A percentile compares a stretch with the other conserved stretches of the same genome.
phyloP scores from a whole-genome alignment of 2,888 invertebrate species.

The Harmothoe impar region DNA sequence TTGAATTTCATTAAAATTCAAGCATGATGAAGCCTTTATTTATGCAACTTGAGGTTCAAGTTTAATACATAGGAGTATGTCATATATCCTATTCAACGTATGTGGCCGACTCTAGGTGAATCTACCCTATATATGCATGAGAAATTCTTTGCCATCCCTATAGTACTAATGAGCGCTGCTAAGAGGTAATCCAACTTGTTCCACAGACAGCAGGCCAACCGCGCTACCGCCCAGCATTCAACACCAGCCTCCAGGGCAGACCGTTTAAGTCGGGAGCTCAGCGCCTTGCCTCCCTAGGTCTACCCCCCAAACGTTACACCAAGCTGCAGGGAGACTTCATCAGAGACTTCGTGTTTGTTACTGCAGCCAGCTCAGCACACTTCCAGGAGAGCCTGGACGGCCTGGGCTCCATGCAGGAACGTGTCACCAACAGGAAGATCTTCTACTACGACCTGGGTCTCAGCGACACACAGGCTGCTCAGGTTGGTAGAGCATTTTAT shows the following conservation, averaged over 20 bases:
- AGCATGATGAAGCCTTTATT: too few relatives aligned
- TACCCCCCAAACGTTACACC: neutral
- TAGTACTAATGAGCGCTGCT: too few relatives aligned
- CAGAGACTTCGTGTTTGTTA: constrained; percentile 8
- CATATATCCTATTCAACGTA: too few relatives aligned
- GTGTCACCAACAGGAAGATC: neutral
- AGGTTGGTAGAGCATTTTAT: too few relatives aligned
- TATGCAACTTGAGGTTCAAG: too few relatives aligned
- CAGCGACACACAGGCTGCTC: neutral
- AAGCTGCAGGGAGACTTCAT: neutral
- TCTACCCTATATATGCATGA: too few relatives aligned
- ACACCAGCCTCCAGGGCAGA: neutral
- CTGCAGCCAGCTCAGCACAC: constrained; percentile 37
- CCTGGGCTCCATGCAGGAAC: constrained; percentile 26
- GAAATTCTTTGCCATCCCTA: too few relatives aligned
- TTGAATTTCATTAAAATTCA: too few relatives aligned
- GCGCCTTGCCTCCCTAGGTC: neutral
- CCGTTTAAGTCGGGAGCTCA: neutral
- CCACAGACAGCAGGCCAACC: neutral
- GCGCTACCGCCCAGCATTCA: neutral
- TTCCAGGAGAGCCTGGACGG: constrained; percentile 51
- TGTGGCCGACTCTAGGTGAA: too few relatives aligned
- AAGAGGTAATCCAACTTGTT: too few relatives aligned
- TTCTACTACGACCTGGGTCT: constrained; percentile 50
- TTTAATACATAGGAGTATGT: too few relatives aligned